Percentiles rank a stretch among this genome's conserved stretches.
These are phyloP conservation scores for Sarcophaga rosellei DNA, from an alignment of 2,888 invertebrate species.

Conservation along the genomic window DNA sequence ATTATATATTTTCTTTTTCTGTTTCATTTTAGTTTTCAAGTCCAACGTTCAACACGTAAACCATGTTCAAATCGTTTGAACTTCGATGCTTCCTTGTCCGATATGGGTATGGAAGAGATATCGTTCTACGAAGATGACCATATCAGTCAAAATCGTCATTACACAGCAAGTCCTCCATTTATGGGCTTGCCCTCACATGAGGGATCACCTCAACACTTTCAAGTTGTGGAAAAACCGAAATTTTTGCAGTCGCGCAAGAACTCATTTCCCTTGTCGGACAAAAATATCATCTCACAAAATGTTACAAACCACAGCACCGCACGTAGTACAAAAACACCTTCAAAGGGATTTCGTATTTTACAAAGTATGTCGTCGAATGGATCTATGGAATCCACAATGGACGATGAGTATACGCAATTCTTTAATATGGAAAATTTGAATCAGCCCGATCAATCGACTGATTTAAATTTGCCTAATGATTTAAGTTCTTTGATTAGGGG, in stretches of 20 bases:
- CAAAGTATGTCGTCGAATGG: slow-evolving; percentile 83
- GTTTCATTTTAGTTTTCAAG: slow-evolving; percentile 69
- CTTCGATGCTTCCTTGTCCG: slow-evolving; percentile 67
- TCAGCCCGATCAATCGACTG: slow-evolving; percentile 74
- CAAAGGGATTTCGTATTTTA: slow-evolving; percentile 80
- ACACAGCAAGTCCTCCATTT: slow-evolving; percentile 73
- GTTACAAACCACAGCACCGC: slow-evolving; percentile 58
- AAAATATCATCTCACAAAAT: slow-evolving; percentile 78
- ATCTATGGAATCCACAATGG: slow-evolving; percentile 84
- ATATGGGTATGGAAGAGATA: slow-evolving; percentile 78
- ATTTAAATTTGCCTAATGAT: slow-evolving; percentile 82
- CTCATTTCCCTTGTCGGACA: slow-evolving; percentile 49
- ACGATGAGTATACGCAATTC: slow-evolving; percentile 85
- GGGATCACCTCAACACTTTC: slow-evolving; percentile 79
- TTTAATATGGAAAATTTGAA: slow-evolving; percentile 83
- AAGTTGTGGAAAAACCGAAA: slow-evolving; percentile 73
- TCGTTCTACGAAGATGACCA: slow-evolving; percentile 79
- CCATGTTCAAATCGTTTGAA: slow-evolving; percentile 68
- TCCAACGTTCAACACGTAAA: slow-evolving; percentile 50
- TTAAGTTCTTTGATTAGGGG: slow-evolving; percentile 84
- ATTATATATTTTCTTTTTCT: slow-evolving; percentile 17
- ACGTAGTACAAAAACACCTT: slow-evolving; percentile 71
- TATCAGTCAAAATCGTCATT: slow-evolving; percentile 61
- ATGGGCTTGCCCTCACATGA: slow-evolving; percentile 79
- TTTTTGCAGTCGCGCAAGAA: slow-evolving; percentile 52